Evolutionary conservation across 2,113 vertebrate species (phyloP).

Genomic region (Cavia porcellus): DNA sequence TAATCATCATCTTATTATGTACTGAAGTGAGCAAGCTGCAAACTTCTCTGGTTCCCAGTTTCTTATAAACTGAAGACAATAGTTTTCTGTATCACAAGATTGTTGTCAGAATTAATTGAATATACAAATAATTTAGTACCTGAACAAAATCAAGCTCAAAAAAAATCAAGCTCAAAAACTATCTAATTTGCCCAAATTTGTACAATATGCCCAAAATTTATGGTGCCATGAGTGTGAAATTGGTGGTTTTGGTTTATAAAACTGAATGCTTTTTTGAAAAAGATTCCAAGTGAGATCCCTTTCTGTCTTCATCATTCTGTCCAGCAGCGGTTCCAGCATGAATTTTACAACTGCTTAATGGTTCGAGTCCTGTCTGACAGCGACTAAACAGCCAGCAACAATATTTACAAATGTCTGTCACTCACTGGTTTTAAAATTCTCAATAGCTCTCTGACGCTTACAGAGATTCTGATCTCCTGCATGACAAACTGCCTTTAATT

Average conservation of each 20-base stretch:
- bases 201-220: background rate
- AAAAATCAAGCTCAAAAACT: background rate
- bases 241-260: background rate
- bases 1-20: background rate
- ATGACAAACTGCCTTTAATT: background rate
- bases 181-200: background rate
- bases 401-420: background rate
- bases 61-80: background rate
- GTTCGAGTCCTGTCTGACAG: background rate
- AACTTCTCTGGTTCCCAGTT: background rate
- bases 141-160: background rate
- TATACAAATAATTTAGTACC: background rate
- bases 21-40: background rate
- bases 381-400: background rate
- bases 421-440: background rate
- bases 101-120: slow-evolving; percentile 1
- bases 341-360: background rate
- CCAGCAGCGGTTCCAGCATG: background rate
- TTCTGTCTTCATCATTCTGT: background rate
- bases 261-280: background rate
- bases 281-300: background rate
- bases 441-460: background rate
- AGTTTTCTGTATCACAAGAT: background rate
- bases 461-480: background rate
- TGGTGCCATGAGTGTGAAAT: background rate